A percentile compares a stretch with the other conserved stretches of the same genome.
These are phyloP conservation scores for Exocentrus adspersus DNA, from an alignment of 2,888 invertebrate genomes.

Conservation along the genomic window DNA sequence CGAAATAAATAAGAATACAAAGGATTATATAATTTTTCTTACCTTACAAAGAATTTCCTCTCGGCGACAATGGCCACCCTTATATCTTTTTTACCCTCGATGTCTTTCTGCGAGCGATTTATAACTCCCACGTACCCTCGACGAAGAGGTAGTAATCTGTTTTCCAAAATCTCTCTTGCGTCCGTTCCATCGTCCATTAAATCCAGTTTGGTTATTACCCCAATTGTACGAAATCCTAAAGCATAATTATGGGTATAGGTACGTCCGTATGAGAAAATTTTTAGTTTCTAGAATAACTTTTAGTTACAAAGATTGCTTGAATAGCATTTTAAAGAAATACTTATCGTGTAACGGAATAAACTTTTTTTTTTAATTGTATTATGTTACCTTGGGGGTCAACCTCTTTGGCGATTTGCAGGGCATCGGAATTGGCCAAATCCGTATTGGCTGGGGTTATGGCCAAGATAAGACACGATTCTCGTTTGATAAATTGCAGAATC, in stretches of 20 bases:
- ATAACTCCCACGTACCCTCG: constrained; percentile 99
- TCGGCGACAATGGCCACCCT: constrained; percentile 93
- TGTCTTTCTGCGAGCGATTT: constrained; percentile 98
- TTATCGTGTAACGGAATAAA: too few species aligned
- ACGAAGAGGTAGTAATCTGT: constrained; percentile 91
- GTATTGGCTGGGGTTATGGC: constrained; percentile 98
- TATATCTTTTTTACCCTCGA: constrained; percentile 98
- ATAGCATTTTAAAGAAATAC: too few species aligned
- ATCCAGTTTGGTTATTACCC: constrained; percentile 98
- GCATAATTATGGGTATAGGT: too few species aligned
- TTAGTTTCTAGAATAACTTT: too few species aligned
- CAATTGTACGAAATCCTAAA: constrained; percentile 94
- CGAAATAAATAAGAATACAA: too few species aligned
- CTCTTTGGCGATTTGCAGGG: constrained; percentile 96
- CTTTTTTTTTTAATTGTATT: too few species aligned
- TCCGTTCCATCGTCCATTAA: constrained; percentile 99
- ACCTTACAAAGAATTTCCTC: constrained; percentile 96
- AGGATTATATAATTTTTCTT: too few species aligned
- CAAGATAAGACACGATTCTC: constrained; percentile 94
- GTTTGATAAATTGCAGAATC: constrained; percentile 93
- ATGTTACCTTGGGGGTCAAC: constrained; percentile 89
- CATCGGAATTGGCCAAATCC: constrained; percentile 98
- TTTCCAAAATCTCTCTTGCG: constrained; percentile 96
- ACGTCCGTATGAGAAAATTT: too few species aligned
- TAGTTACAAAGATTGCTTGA: too few species aligned